These are phyloP conservation scores for Actenoides hombroni DNA, from an alignment of 2,113 vertebrate genomes.

Conservation along the genomic window DNA sequence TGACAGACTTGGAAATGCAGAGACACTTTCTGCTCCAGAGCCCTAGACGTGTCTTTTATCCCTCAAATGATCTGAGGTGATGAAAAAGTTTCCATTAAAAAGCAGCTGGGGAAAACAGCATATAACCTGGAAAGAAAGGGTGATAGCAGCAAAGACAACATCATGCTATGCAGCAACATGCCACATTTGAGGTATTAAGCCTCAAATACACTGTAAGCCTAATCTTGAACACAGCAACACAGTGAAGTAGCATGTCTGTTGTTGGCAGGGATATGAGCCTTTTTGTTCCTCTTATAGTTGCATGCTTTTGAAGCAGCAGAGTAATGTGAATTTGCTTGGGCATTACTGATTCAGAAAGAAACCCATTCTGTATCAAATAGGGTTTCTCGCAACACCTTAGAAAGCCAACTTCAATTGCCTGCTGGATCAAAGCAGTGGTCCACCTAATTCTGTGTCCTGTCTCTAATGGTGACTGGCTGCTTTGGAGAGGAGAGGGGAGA, in stretches of 20 bases:
- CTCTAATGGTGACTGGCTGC: background rate
- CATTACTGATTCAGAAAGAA: background rate
- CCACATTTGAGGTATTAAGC: background rate
- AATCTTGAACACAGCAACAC: background rate
- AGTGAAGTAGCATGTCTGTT: background rate
- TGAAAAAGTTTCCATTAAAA: conserved; percentile 3
- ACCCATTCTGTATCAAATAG: background rate
- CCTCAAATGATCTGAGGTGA: background rate
- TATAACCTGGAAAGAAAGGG: background rate
- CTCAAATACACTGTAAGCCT: background rate
- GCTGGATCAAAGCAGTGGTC: conserved; percentile 11
- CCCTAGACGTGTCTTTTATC: background rate
- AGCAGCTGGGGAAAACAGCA: background rate
- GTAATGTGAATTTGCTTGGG: background rate
- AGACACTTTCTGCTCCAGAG: background rate
- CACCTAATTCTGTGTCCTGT: background rate
- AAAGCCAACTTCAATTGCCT: background rate
- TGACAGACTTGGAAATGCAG: background rate
- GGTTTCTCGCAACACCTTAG: background rate
- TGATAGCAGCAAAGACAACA: background rate
- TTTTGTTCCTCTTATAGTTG: background rate
- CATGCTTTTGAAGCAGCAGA: conserved; percentile 1
- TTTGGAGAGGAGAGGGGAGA: background rate
- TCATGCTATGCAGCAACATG: background rate
- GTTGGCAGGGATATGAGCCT: background rate